Evolutionary conservation across 1,140 invertebrate species (phyloP).

Genomic region (Arctopsyche grandis): DNA sequence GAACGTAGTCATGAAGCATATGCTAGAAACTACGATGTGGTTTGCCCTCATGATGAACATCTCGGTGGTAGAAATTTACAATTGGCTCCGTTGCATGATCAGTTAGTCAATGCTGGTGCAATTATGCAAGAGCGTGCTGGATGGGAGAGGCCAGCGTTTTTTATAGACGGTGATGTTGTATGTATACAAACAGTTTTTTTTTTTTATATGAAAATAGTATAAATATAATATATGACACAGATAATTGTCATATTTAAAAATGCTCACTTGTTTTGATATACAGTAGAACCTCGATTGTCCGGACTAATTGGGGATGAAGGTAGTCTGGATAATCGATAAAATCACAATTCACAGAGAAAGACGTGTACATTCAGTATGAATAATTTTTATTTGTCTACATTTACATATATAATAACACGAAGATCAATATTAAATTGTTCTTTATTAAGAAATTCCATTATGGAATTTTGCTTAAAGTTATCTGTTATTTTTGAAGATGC

Average conservation of each 20-base stretch:
- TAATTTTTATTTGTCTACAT: too few species aligned
- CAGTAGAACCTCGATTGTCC: too few species aligned
- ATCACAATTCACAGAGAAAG: too few species aligned
- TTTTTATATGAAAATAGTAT: slow-evolving; percentile 39
- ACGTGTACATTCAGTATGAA: too few species aligned
- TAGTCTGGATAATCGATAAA: too few species aligned
- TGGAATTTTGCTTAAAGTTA: too few species aligned
- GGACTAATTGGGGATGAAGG: too few species aligned
- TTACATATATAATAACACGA: too few species aligned
- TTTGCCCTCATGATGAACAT: slow-evolving; percentile 87
- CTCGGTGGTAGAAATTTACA: slow-evolving; percentile 76
- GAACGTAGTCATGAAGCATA: slow-evolving; percentile 89
- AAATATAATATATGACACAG: neutral
- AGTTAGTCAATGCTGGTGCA: slow-evolving; percentile 76
- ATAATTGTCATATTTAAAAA: slow-evolving; percentile 1
- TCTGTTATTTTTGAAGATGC: too few species aligned
- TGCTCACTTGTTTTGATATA: slow-evolving; percentile 24
- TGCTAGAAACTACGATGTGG: slow-evolving; percentile 85
- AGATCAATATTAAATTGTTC: too few species aligned
- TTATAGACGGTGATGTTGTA: slow-evolving; percentile 65
- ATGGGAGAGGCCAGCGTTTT: slow-evolving; percentile 86
- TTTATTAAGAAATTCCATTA: too few species aligned
- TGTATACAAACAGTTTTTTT: slow-evolving; percentile 3
- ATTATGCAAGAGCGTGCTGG: slow-evolving; percentile 88
- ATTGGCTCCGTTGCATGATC: slow-evolving; percentile 65